Evolutionary conservation across 30 jellyfish, hydroid and myxozoan genomes (phyloP).

Genomic region (Rhopilema esculentum): DNA sequence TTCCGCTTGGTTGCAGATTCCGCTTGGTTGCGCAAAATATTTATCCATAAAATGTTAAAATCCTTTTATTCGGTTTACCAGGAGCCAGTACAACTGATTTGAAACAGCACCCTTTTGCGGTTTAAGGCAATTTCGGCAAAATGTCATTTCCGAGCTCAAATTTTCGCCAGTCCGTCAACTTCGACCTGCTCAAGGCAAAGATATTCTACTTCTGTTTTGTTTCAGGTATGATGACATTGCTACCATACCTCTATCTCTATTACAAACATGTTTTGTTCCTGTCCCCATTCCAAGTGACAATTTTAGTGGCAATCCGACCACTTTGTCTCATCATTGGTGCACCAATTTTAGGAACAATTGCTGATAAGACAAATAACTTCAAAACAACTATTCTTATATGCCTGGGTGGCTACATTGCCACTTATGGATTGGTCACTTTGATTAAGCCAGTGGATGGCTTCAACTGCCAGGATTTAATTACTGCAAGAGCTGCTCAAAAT

Average conservation of each 20-base stretch:
- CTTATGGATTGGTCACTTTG: slow-evolving; percentile 67
- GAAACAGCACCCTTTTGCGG: no score
- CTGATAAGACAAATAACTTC: slow-evolving; percentile 80
- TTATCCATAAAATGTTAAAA: no score
- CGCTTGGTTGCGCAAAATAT: no score
- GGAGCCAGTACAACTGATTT: no score
- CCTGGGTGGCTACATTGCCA: slow-evolving; percentile 60
- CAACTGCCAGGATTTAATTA: slow-evolving; percentile 52
- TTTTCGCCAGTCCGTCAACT: slow-evolving; percentile 13
- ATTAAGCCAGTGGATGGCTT: slow-evolving; percentile 76
- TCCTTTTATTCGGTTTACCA: no score
- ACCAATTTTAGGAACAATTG: slow-evolving; percentile 83
- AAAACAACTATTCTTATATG: slow-evolving; percentile 58
- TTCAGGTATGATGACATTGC: slow-evolving; percentile 66
- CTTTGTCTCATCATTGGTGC: slow-evolving; percentile 75
- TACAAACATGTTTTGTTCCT: slow-evolving; percentile 83
- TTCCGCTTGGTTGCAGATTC: no score
- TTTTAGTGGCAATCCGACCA: slow-evolving; percentile 76
- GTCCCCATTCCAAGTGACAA: slow-evolving; percentile 81
- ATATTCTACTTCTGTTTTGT: slow-evolving; percentile 75
- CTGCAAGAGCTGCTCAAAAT: slow-evolving; percentile 42
- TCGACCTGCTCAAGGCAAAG: slow-evolving; percentile 73
- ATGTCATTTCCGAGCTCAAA: background rate
- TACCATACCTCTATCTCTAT: slow-evolving; percentile 79
- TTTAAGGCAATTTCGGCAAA: no score